Conservation (phyloP, 2,113 vertebrate genomes). For the Taurulus bubalis region DNA sequence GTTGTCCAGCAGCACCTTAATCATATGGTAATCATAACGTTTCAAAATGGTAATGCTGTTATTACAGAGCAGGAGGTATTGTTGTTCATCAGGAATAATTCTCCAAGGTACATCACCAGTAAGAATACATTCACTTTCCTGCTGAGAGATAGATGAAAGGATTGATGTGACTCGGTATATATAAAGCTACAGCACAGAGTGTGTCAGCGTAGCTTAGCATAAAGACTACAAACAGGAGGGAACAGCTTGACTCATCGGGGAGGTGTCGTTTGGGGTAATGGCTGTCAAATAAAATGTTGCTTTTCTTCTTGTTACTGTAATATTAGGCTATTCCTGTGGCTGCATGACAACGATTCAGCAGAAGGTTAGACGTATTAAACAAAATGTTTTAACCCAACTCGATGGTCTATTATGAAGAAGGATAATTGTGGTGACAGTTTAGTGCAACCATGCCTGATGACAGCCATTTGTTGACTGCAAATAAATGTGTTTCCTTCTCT, state of each 20-base stretch:
- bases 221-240: background rate
- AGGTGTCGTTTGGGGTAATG: rapidly evolving
- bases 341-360: background rate
- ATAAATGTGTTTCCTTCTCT: too few relatives aligned
- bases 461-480: background rate
- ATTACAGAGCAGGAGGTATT: background rate
- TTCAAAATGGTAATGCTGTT: background rate
- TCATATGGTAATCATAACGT: too few relatives aligned
- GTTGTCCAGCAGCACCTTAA: background rate
- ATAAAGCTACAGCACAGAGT: background rate
- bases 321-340: background rate
- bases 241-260: background rate
- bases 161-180: background rate
- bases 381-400: background rate
- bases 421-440: background rate
- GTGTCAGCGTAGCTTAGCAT: background rate
- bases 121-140: background rate
- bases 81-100: background rate
- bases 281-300: background rate
- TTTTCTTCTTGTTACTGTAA: background rate
- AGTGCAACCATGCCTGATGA: too few relatives aligned
- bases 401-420: background rate
- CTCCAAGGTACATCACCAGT: background rate
- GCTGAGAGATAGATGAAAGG: background rate
- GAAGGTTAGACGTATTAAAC: background rate